Percentiles rank a stretch among this genome's conserved stretches.
Conservation (phyloP, 2,797 vertebrate species). For the Enteromius paludinosus region DNA sequence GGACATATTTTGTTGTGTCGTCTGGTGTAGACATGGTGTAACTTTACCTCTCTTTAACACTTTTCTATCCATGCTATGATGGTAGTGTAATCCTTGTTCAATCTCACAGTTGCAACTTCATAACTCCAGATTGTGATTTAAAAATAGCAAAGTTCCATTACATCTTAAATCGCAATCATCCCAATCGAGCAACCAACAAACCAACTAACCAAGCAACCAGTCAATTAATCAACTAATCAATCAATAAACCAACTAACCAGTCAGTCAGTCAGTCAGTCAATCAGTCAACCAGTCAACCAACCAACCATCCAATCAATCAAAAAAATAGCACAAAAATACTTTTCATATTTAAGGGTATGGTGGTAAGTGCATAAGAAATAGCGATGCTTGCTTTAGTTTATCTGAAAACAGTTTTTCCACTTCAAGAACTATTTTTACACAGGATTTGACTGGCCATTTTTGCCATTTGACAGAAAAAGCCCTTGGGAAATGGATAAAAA, state of each 20-base stretch:
- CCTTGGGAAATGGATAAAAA: slow-evolving; percentile 10
- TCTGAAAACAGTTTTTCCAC: background rate
- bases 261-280: no score
- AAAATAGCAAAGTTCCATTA: background rate
- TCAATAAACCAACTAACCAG: no score
- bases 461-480: slow-evolving; percentile 29
- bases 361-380: background rate
- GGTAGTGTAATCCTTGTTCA: background rate
- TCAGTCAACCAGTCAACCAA: no score
- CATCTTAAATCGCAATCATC: background rate
- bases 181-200: no score
- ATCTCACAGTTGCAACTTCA: background rate
- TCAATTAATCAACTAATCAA: no score
- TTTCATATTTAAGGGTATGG: background rate
- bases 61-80: background rate
- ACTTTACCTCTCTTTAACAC: background rate
- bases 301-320: no score
- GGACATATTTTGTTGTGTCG: no score
- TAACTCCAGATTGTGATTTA: background rate
- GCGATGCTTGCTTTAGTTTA: background rate
- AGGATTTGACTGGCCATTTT: slow-evolving; percentile 5
- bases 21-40: background rate
- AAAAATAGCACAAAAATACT: no score
- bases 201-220: no score
- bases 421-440: background rate